A percentile compares a stretch with the other conserved stretches of the same genome.
phyloP scores from a whole-genome alignment of 1,140 invertebrate species.

The Araneus ventricosus region DNA sequence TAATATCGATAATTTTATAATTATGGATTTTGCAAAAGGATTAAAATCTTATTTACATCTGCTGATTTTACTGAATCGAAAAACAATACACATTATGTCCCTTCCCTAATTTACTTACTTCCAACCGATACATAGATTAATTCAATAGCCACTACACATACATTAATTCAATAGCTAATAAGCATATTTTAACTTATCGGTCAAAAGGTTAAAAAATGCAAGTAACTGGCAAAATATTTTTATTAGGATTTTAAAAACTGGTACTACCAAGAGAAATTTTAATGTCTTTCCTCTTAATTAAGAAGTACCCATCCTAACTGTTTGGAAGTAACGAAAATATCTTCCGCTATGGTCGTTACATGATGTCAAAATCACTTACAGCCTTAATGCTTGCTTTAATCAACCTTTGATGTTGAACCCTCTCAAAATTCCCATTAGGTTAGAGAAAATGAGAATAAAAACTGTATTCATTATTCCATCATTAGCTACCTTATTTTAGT shows the following conservation, averaged over 20 bases:
- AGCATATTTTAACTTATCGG: neutral
- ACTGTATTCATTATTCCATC: conserved; percentile 53
- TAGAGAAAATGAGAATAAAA: conserved; percentile 25
- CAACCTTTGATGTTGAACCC: conserved; percentile 37
- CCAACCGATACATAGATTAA: too few species aligned
- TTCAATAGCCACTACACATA: neutral
- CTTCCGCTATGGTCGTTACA: conserved; percentile 23
- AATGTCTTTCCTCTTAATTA: conserved; percentile 47
- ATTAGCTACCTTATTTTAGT: conserved; percentile 50
- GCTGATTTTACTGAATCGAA: too few species aligned
- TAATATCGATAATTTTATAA: too few species aligned
- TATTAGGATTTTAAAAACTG: conserved; percentile 8
- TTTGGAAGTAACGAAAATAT: neutral
- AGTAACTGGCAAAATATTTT: neutral
- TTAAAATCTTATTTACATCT: too few species aligned
- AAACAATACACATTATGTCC: too few species aligned
- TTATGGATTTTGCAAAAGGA: too few species aligned
- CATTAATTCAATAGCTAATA: neutral
- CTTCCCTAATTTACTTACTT: too few species aligned
- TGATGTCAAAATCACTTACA: conserved; percentile 58
- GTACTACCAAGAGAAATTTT: neutral
- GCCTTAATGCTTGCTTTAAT: conserved; percentile 32
- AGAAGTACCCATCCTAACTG: conserved; percentile 15
- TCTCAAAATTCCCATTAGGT: conserved; percentile 51
- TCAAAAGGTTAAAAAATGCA: neutral